A percentile compares a stretch with the other conserved stretches of the same genome.
These are phyloP conservation scores for Chaenocephalus aceratus DNA, from an alignment of 2,113 vertebrate genomes.

Conservation along the genomic window DNA sequence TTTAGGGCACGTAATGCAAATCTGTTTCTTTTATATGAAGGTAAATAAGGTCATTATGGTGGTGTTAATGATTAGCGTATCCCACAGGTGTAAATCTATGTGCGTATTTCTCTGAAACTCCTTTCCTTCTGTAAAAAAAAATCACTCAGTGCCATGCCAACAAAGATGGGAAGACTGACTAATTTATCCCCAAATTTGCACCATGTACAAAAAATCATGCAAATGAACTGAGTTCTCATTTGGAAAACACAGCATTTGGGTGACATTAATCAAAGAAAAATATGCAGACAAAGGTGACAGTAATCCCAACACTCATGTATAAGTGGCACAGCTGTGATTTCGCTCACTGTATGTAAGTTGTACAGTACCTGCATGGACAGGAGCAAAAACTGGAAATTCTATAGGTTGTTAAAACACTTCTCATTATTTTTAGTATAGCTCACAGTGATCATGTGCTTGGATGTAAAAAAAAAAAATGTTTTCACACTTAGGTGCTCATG, in stretches of 20 bases:
- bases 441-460: conserved; percentile 52
- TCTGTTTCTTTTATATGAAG: conserved; percentile 85
- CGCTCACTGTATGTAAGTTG: conserved; percentile 58
- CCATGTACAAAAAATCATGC: conserved; percentile 89
- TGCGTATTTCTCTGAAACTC: conserved; percentile 73
- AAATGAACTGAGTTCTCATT: conserved; percentile 86
- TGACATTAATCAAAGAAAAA: conserved; percentile 89
- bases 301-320: conserved; percentile 83
- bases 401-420: conserved; percentile 69
- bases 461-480: conserved; percentile 49
- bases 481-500: conserved; percentile 74
- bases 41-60: conserved; percentile 87
- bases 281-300: conserved; percentile 88
- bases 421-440: conserved; percentile 79
- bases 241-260: conserved; percentile 87
- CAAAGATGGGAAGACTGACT: conserved; percentile 82
- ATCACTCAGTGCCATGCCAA: conserved; percentile 81
- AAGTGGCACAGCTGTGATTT: conserved; percentile 81
- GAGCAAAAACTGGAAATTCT: conserved; percentile 58
- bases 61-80: conserved; percentile 84
- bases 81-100: conserved; percentile 86
- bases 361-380: conserved; percentile 56
- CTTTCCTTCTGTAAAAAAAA: conserved; percentile 68
- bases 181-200: conserved; percentile 86
- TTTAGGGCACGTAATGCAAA: conserved; percentile 84